Conservation (phyloP, 2,888 invertebrate species). For the Gerosis bhagava region DNA sequence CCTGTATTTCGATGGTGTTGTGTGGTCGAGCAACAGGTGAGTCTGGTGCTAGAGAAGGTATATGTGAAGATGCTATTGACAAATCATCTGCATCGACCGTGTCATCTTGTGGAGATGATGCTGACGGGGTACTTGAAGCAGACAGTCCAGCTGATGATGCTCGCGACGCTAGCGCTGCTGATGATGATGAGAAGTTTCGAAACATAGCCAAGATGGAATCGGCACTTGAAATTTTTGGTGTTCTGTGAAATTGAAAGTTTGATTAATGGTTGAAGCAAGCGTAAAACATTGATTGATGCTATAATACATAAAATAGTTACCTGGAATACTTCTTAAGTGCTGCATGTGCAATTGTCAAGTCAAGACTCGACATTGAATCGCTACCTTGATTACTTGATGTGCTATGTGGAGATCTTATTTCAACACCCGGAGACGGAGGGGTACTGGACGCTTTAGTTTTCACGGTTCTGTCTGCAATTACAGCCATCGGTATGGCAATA, state of each 20-base stretch:
- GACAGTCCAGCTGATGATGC: constrained; percentile 85
- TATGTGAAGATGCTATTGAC: constrained; percentile 85
- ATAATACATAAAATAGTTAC: too few relatives aligned
- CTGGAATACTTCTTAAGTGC: constrained; percentile 81
- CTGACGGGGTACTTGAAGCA: constrained; percentile 87
- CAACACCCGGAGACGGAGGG: constrained; percentile 86
- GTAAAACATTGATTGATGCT: too few relatives aligned
- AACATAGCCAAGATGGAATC: constrained; percentile 92
- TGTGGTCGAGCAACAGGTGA: constrained; percentile 80
- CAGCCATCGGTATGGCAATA: constrained; percentile 74
- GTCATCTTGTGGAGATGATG: constrained; percentile 89
- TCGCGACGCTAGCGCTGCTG: constrained; percentile 81
- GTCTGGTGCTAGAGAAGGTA: constrained; percentile 82
- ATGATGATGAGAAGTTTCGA: constrained; percentile 87
- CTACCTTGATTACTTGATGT: constrained; percentile 90
- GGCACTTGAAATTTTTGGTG: constrained; percentile 88
- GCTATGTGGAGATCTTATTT: constrained; percentile 84
- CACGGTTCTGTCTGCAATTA: constrained; percentile 63
- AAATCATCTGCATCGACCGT: constrained; percentile 87
- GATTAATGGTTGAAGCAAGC: constrained; percentile 12
- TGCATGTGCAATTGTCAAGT: constrained; percentile 83
- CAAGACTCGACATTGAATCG: constrained; percentile 89
- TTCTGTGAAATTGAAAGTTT: constrained; percentile 49
- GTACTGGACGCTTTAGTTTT: constrained; percentile 72
- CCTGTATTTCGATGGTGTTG: constrained; percentile 76